phyloP scores from a whole-genome alignment of 1,140 invertebrate species.

The Philotrypesis tridentata region DNA sequence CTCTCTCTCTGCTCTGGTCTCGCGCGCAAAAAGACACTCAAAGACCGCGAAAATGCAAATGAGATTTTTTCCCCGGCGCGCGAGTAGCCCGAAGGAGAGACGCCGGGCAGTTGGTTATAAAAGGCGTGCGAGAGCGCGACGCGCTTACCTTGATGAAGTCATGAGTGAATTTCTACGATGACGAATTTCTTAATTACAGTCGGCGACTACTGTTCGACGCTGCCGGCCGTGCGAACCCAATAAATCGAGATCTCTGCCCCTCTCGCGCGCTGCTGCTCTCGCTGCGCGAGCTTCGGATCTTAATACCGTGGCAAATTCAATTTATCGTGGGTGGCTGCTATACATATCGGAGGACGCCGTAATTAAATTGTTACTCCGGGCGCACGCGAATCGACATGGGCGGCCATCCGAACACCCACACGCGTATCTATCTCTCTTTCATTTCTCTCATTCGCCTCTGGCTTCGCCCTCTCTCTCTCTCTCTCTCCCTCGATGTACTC shows the following conservation, averaged over 20 bases:
- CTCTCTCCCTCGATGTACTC: constrained; percentile 15
- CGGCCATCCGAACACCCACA: constrained; percentile 71
- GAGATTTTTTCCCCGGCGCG: constrained; percentile 45
- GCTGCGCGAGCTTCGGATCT: constrained; percentile 55
- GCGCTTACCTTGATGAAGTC: constrained; percentile 44
- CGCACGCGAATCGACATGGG: constrained; percentile 73
- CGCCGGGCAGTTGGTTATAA: not conserved
- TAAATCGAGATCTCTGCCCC: constrained; percentile 66
- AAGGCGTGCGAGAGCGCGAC: no score
- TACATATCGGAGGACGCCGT: constrained; percentile 68
- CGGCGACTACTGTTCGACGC: constrained; percentile 69
- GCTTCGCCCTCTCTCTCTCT: constrained; percentile 26
- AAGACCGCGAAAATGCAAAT: constrained; percentile 41
- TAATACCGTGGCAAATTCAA: constrained; percentile 74
- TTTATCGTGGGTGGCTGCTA: constrained; percentile 74
- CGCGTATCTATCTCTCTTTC: constrained; percentile 27
- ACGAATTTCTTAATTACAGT: constrained; percentile 70
- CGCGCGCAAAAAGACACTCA: constrained; percentile 32
- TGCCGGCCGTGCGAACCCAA: constrained; percentile 61
- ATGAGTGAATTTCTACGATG: constrained; percentile 60
- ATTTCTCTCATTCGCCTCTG: constrained; percentile 38
- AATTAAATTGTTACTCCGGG: constrained; percentile 75
- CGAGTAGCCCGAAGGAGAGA: not conserved
- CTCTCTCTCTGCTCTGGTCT: no score
- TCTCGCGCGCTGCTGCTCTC: constrained; percentile 50